Conservation (phyloP, 2,888 invertebrate genomes). For the Dicranocentrus wangi region DNA sequence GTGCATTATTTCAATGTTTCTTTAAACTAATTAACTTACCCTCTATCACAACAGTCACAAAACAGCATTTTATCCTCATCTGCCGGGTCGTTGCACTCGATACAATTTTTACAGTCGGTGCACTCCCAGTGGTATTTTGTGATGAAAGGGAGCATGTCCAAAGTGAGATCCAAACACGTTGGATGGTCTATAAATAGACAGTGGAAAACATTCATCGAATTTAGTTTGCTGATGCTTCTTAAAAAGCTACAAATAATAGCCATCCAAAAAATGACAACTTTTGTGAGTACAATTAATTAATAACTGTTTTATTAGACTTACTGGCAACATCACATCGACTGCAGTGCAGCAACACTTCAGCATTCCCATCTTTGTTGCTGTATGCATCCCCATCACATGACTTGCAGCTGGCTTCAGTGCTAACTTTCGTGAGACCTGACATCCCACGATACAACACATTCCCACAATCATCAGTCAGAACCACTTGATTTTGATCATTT, state of each 20-base stretch:
- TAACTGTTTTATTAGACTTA: too few relatives aligned
- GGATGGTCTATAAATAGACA: slow-evolving; percentile 87
- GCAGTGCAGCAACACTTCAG: slow-evolving; percentile 79
- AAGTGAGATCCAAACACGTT: slow-evolving; percentile 87
- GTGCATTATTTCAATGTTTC: too few relatives aligned
- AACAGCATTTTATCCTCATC: slow-evolving; percentile 94
- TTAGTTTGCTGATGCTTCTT: too few relatives aligned
- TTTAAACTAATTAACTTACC: too few relatives aligned
- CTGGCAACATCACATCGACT: slow-evolving; percentile 77
- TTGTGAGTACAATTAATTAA: too few relatives aligned
- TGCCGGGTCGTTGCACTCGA: slow-evolving; percentile 85
- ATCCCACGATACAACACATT: slow-evolving; percentile 46
- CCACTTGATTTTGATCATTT: slow-evolving; percentile 47
- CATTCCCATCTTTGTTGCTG: slow-evolving; percentile 76
- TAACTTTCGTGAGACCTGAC: slow-evolving; percentile 45
- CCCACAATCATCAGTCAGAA: too few relatives aligned
- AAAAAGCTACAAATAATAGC: too few relatives aligned
- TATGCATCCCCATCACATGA: slow-evolving; percentile 76
- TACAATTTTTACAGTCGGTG: slow-evolving; percentile 93
- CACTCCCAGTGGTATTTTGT: slow-evolving; percentile 94
- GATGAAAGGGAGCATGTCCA: slow-evolving; percentile 88
- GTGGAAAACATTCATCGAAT: too few relatives aligned
- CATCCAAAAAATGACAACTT: too few relatives aligned
- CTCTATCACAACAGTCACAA: slow-evolving; percentile 95
- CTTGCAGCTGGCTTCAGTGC: slow-evolving; percentile 75